phyloP scores from a whole-genome alignment of 2,888 invertebrate species.

The Epirrhoe alternata region DNA sequence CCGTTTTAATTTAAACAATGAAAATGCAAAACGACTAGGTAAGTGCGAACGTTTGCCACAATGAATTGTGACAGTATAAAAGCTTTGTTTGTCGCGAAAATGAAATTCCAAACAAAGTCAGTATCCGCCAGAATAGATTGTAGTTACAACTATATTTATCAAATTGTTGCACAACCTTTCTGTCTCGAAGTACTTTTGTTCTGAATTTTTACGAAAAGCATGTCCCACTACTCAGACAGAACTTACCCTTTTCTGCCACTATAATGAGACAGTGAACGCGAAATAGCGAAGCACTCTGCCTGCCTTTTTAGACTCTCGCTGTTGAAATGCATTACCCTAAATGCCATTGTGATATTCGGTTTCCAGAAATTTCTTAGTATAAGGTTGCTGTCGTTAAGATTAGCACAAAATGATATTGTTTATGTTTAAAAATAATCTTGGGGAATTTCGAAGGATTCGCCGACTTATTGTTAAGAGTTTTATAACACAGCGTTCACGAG shows the following conservation, averaged over 20 bases:
- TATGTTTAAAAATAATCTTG: conserved; percentile 45
- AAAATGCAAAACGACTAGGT: conserved; percentile 60
- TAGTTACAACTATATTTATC: conserved; percentile 51
- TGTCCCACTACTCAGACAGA: conserved; percentile 49
- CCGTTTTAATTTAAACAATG: conserved; percentile 60
- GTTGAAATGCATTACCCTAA: conserved; percentile 58
- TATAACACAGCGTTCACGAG: conserved; percentile 67
- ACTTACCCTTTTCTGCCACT: conserved; percentile 57
- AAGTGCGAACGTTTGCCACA: conserved; percentile 63
- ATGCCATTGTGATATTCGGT: conserved; percentile 54
- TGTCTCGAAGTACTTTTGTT: conserved; percentile 47
- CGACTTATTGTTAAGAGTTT: conserved; percentile 44
- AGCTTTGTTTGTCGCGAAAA: conserved; percentile 71
- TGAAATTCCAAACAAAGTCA: conserved; percentile 64
- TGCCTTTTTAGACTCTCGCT: conserved; percentile 56
- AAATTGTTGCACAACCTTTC: conserved; percentile 42
- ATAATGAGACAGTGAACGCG: conserved; percentile 64
- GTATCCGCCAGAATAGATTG: conserved; percentile 57
- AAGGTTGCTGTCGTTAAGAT: conserved; percentile 16
- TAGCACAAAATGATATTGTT: conserved; percentile 42
- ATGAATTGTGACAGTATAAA: conserved; percentile 72
- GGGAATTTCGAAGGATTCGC: conserved; percentile 38
- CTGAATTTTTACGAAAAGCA: conserved; percentile 52
- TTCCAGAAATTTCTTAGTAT: conserved; percentile 41
- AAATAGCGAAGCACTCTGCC: conserved; percentile 55